Evolutionary conservation across 2,888 invertebrate species (phyloP).

Genomic region (Platypus cylindrus): DNA sequence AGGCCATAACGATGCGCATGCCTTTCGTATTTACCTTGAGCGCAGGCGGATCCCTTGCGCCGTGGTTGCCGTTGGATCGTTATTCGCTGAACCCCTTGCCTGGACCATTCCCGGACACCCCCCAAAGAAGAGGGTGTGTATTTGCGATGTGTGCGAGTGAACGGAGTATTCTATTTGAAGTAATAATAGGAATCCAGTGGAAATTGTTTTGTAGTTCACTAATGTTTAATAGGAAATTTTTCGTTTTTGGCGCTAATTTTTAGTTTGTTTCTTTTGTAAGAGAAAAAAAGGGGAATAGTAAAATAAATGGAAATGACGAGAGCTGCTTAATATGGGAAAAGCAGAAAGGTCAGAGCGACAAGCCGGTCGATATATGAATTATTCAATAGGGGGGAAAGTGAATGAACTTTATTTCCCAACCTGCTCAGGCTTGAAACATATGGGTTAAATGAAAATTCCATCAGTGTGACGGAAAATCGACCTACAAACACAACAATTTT

Average conservation of each 20-base stretch:
- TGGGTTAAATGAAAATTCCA: constrained; percentile 32
- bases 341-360: constrained; percentile 36
- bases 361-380: constrained; percentile 38
- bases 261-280: too few species aligned
- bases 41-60: constrained; percentile 23
- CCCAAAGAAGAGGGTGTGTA: constrained; percentile 16
- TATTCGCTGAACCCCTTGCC: constrained; percentile 36
- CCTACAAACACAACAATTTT: neutral
- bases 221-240: neutral
- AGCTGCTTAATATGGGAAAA: constrained; percentile 35
- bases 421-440: constrained; percentile 28
- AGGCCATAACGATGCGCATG: constrained; percentile 17
- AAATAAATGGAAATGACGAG: too few species aligned
- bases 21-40: constrained; percentile 15
- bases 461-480: neutral
- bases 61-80: constrained; percentile 34
- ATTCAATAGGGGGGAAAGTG: constrained; percentile 39
- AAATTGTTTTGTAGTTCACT: constrained; percentile 4
- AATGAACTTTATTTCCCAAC: constrained; percentile 33
- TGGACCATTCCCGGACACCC: constrained; percentile 30
- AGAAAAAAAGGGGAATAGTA: too few species aligned
- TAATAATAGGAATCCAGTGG: constrained; percentile 11
- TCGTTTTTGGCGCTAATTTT: too few species aligned
- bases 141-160: too few species aligned
- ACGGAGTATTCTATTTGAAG: constrained; percentile 15